phyloP scores from a whole-genome alignment of 2,113 vertebrate genomes.

The Rafetus swinhoei region DNA sequence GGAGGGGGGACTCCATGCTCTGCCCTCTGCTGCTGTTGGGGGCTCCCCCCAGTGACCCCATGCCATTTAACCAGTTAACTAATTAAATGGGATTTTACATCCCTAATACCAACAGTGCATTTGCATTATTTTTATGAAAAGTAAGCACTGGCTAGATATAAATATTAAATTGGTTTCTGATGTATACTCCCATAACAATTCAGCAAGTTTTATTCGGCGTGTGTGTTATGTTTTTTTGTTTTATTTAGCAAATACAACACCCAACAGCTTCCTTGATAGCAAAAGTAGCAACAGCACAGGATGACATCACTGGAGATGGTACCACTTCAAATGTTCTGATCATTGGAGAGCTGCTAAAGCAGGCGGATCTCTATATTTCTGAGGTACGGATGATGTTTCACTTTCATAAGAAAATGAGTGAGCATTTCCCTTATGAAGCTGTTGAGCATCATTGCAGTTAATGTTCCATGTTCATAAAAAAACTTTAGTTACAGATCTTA shows the following conservation, averaged over 20 bases:
- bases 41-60: too few relatives aligned
- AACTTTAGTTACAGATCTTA: background rate
- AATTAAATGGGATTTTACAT: too few relatives aligned
- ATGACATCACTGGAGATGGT: conserved; percentile 98
- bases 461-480: background rate
- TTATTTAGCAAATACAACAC: conserved; percentile 96
- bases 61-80: too few relatives aligned
- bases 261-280: conserved; percentile 97
- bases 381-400: conserved; percentile 80
- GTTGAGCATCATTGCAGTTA: background rate
- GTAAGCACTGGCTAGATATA: background rate
- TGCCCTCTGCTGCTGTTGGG: too few relatives aligned
- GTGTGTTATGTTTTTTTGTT: background rate
- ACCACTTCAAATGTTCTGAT: conserved; percentile 98
- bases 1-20: too few relatives aligned
- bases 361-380: conserved; percentile 95
- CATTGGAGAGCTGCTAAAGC: conserved; percentile 96
- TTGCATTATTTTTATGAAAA: background rate
- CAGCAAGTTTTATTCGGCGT: background rate
- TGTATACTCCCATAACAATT: background rate
- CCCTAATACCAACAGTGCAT: too few relatives aligned
- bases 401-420: background rate
- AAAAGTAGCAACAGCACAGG: conserved; percentile 97
- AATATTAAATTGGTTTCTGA: background rate
- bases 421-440: background rate